Evolutionary conservation across 2,888 invertebrate genomes (phyloP).

Genomic region (Thereva unica): DNA sequence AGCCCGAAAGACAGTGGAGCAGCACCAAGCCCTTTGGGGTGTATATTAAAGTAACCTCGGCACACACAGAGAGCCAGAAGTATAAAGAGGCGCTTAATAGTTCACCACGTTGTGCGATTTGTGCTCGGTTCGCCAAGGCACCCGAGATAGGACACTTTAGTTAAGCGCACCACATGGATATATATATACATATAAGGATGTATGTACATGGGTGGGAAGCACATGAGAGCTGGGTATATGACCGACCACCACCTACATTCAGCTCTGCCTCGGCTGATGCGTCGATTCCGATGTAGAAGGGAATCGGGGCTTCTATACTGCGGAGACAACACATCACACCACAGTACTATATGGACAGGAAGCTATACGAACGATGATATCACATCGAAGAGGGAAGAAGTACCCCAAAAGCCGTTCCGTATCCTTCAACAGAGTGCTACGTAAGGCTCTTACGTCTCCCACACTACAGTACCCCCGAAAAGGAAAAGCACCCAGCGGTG

Average conservation of each 20-base stretch:
- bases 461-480: constrained; percentile 25
- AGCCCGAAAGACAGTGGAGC: constrained; percentile 26
- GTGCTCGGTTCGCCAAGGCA: constrained; percentile 20
- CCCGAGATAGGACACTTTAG: constrained; percentile 30
- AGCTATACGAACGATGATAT: constrained; percentile 23
- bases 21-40: constrained; percentile 11
- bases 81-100: constrained; percentile 28
- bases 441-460: constrained; percentile 31
- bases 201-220: neutral
- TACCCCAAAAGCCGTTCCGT: constrained; percentile 34
- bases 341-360: constrained; percentile 25
- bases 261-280: constrained; percentile 14
- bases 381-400: constrained; percentile 21
- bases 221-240: constrained; percentile 12
- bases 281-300: constrained; percentile 22
- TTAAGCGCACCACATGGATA: constrained; percentile 22
- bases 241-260: neutral
- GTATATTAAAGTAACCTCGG: constrained; percentile 20
- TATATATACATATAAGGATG: constrained; percentile 4
- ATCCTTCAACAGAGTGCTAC: constrained; percentile 23
- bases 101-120: constrained; percentile 26
- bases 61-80: constrained; percentile 1
- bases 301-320: constrained; percentile 8
- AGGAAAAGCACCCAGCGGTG: constrained; percentile 37
- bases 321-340: constrained; percentile 30